Base-by-base conservation (phyloP, 2,888 invertebrate species). In the Parnassius mnemosyne region DNA sequence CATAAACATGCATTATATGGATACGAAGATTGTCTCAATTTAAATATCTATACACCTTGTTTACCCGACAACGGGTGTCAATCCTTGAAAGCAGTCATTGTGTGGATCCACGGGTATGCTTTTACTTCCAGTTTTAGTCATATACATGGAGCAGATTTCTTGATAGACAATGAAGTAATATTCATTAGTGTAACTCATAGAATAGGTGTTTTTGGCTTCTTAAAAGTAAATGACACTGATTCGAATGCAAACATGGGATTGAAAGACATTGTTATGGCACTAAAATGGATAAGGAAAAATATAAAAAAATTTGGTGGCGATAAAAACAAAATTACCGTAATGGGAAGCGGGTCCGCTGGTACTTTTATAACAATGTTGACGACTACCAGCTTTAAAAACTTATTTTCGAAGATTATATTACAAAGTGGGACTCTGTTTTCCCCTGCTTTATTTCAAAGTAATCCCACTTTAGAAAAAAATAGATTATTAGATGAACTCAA, bases 41-140 rank as follows among this genome's bases (percentile, higher is more conserved):
- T 95, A n/a, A 95, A 95, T 76, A 93, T 95, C 9, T 95, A 93
- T 74, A 93, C 94, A 9, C 94, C 94, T 1, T 76, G 77, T 62
- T 70, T 93, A 64, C 81, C 81, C 0, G 81, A 78, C 54, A 52
- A 46, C 11, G 65, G 64, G 42, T 68, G 66, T 13, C 62, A 65
- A 13, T 61, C 65, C 34, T 64, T 72, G 10, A 84, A 78, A 68
- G 68, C 90, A 9, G 84, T 89, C 1, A 74, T 90, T 52, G 80
- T 92, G 12, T 92, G 85, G 85, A 78, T 90, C 53, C 92, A 92
- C 66, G 92, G 92, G 12, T 88, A 89, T 60, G 86, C 83, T 1
- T 92, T 89, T 52, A 71, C 84, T 34, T 80, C 89, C 2, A 86
- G 89, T 67, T 85, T 90, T 47, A 90, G 92, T 66, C 89, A 92